Evolutionary conservation across 1,140 invertebrate species (phyloP).

Genomic region (Centruroides sculpturatus): DNA sequence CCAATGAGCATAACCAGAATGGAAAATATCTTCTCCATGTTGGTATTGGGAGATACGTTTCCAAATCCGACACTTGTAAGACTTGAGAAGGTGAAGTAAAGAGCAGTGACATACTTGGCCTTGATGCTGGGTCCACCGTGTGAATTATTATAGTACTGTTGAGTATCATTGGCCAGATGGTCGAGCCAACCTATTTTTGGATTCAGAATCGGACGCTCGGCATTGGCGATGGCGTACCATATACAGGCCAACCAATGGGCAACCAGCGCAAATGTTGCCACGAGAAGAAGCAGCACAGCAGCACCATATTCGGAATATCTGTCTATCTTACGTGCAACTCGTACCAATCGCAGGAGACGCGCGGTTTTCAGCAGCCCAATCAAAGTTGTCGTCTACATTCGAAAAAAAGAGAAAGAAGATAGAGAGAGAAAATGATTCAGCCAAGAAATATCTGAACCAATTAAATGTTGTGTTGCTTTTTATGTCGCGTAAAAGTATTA

Average conservation of each 20-base stretch:
- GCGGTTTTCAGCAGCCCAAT: slow-evolving; percentile 96
- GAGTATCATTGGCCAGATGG: slow-evolving; percentile 72
- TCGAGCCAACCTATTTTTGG: slow-evolving; percentile 84
- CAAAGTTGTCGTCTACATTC: slow-evolving; percentile 81
- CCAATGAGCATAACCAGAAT: slow-evolving; percentile 88
- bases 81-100: slow-evolving; percentile 96
- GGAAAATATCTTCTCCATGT: slow-evolving; percentile 87
- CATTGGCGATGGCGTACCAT: slow-evolving; percentile 96
- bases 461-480: no score
- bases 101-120: slow-evolving; percentile 52
- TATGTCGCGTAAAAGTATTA: no score
- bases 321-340: slow-evolving; percentile 96
- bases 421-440: neutral
- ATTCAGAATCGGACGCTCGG: slow-evolving; percentile 56
- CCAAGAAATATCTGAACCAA: no score
- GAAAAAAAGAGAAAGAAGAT: neutral
- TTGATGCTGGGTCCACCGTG: slow-evolving; percentile 58
- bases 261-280: slow-evolving; percentile 95
- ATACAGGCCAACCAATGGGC: slow-evolving; percentile 99
- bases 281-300: slow-evolving; percentile 84
- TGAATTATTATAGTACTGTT: slow-evolving; percentile 65
- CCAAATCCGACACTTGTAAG: slow-evolving; percentile 97
- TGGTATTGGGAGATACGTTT: slow-evolving; percentile 93
- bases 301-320: slow-evolving; percentile 97
- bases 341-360: slow-evolving; percentile 76